Evolutionary conservation across 2,113 vertebrate genomes (phyloP).

Genomic region (Clarias macrocephalus): DNA sequence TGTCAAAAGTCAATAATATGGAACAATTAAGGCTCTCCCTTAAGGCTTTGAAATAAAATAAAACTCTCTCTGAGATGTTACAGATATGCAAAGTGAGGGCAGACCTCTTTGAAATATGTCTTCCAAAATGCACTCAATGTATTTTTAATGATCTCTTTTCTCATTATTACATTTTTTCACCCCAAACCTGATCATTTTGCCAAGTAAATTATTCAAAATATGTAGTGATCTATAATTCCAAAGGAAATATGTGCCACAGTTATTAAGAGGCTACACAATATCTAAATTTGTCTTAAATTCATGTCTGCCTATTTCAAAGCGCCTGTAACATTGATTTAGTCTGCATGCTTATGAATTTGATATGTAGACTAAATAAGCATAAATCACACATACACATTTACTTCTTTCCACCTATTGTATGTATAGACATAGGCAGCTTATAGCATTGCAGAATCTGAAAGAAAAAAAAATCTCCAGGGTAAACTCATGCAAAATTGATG

Average conservation of each 20-base stretch:
- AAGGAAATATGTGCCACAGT: conserved; percentile 13
- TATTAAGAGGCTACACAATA: conserved; percentile 11
- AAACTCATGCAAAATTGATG: conserved; percentile 61
- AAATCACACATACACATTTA: conserved; percentile 13
- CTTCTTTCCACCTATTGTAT: conserved; percentile 20
- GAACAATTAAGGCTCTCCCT: conserved; percentile 36
- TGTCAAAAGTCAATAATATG: conserved; percentile 44
- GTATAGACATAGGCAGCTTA: conserved; percentile 54
- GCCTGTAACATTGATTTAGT: neutral
- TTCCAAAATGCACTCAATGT: conserved; percentile 35
- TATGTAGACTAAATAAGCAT: neutral
- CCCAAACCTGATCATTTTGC: conserved; percentile 45
- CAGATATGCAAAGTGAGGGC: conserved; percentile 37
- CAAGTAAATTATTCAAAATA: conserved; percentile 42
- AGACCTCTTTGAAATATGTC: conserved; percentile 47
- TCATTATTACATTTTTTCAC: conserved; percentile 48
- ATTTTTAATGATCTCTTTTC: conserved; percentile 52
- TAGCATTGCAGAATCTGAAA: conserved; percentile 66
- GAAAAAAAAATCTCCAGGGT: conserved; percentile 59
- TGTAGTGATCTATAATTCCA: conserved; percentile 28
- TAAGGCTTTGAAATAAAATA: conserved; percentile 41
- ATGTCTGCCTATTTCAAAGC: neutral
- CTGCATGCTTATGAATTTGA: neutral
- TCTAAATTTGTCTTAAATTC: conserved; percentile 10
- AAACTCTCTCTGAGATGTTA: conserved; percentile 36